Evolutionary conservation across 2,113 vertebrate genomes (phyloP), one percentile per base, ranked within the genome.

Genomic region (Spea multiplicata): DNA sequence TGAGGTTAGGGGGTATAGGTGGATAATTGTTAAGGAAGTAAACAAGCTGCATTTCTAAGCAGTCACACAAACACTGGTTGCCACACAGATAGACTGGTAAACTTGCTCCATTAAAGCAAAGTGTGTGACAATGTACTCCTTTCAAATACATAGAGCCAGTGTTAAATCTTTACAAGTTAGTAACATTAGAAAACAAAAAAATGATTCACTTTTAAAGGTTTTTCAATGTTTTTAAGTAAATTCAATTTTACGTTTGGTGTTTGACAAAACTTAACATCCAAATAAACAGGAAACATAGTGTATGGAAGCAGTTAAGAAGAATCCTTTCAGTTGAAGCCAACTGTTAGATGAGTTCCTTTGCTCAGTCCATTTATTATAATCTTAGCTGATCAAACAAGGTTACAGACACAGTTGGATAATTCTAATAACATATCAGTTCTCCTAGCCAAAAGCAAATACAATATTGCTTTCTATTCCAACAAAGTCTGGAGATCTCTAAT

Each of bases 211-310:
- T 49, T 75, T 66, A 66, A 5, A 8, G 44, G 49, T 30, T 30
- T 30, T 30, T 2, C 30, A 70, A 17, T 17, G 67, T 17, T 70
- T 55, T 69, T 57, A 10, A 61, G 59, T 30, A 30, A 46, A 74
- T 44, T 3, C 52, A 59, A 68, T 30, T 47, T 44, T 59, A 44
- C n/a, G 68, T 67, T 68, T 76, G 66, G 74, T 68, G 14, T 47
- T 14, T 44, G 45, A 76, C 65, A 69, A 69, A 16, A 59, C 66
- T 66, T 68, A 57, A 48, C 14, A 8, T 59, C 66, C 53, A 59
- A 53, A 59, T 57, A 76, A 77, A 71, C 75, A 77, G 66, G 75
- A 77, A 70, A 77, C 75, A 77, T 17, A 69, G 53, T 77, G 53
- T 77, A 57, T 71, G 44, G 50, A 71, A 50, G 46, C 57, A 64